phyloP scores from a whole-genome alignment of 2,113 vertebrate species.

The Notothenia rossii region DNA sequence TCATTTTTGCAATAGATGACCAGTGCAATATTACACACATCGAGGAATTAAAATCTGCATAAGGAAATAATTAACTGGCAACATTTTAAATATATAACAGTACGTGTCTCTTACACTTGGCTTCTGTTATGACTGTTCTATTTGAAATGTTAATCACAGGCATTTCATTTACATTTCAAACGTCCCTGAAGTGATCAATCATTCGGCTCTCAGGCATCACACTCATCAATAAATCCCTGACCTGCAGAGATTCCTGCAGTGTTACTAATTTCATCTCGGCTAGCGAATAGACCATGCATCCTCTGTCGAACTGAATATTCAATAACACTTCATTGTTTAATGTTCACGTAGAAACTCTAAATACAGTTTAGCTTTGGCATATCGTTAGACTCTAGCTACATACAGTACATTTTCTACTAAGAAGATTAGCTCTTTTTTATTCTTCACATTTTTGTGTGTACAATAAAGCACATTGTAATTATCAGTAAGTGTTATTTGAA shows the following conservation, averaged over 20 bases:
- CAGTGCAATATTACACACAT: background rate
- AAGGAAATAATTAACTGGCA: background rate
- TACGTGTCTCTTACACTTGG: background rate
- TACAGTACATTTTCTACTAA: background rate
- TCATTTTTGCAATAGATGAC: background rate
- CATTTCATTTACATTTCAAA: constrained; percentile 44
- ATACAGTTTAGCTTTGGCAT: background rate
- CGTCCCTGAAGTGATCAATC: constrained; percentile 49
- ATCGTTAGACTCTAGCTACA: background rate
- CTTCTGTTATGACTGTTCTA: constrained; percentile 22
- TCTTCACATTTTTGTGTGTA: constrained; percentile 1
- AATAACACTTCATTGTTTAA: background rate
- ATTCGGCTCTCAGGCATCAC: constrained; percentile 29
- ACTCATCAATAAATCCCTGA: constrained; percentile 28
- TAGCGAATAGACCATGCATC: constrained; percentile 14
- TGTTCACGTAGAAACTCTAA: constrained; percentile 1
- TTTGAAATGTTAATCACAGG: constrained; percentile 43
- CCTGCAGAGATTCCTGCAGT: constrained; percentile 37
- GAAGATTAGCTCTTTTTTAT: background rate
- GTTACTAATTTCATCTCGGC: constrained; percentile 28
- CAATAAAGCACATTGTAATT: constrained; percentile 12
- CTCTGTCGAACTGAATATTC: constrained; percentile 23
- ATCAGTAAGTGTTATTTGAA: background rate
- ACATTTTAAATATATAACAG: background rate
- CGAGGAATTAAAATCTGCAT: background rate